Evolutionary conservation across 2,113 vertebrate genomes (phyloP).

Genomic region (Petaurus breviceps): DNA sequence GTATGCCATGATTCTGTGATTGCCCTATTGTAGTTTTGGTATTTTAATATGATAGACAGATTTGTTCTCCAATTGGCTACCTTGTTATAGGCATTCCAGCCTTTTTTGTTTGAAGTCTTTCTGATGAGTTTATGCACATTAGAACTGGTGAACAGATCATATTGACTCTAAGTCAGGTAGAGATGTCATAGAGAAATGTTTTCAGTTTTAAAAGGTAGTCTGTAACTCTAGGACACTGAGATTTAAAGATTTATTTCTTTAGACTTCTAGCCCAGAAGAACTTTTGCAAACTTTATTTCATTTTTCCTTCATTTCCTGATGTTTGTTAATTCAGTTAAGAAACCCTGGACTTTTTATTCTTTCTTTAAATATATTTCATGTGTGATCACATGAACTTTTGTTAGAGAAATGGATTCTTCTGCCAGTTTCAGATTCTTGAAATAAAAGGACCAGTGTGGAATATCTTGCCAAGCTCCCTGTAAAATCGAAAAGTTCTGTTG

Average conservation of each 20-base stretch:
- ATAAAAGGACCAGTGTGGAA: background rate
- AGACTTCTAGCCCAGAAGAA: conserved; percentile 15
- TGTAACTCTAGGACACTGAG: background rate
- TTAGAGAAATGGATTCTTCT: conserved; percentile 32
- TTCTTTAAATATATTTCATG: conserved; percentile 54
- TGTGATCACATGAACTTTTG: conserved; percentile 59
- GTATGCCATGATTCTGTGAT: background rate
- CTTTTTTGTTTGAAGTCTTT: conserved; percentile 34
- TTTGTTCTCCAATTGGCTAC: conserved; percentile 20
- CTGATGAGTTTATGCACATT: background rate
- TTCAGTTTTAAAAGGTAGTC: conserved; percentile 23
- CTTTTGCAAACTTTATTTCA: conserved; percentile 26
- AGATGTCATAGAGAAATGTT: conserved; percentile 2
- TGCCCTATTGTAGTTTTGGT: conserved; percentile 17
- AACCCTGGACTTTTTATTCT: conserved; percentile 30
- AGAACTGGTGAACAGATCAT: conserved; percentile 10
- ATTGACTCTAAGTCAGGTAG: conserved; percentile 23
- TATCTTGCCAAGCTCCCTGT: background rate
- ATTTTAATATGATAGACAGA: background rate
- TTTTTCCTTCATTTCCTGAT: conserved; percentile 42
- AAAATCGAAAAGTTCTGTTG: conserved; percentile 50
- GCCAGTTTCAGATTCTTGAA: conserved; percentile 52
- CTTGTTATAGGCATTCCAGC: background rate
- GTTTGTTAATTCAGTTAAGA: conserved; percentile 36
- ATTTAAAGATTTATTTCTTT: conserved; percentile 48